phyloP scores from a whole-genome alignment of 2,888 invertebrate genomes.

The Tuta absoluta region DNA sequence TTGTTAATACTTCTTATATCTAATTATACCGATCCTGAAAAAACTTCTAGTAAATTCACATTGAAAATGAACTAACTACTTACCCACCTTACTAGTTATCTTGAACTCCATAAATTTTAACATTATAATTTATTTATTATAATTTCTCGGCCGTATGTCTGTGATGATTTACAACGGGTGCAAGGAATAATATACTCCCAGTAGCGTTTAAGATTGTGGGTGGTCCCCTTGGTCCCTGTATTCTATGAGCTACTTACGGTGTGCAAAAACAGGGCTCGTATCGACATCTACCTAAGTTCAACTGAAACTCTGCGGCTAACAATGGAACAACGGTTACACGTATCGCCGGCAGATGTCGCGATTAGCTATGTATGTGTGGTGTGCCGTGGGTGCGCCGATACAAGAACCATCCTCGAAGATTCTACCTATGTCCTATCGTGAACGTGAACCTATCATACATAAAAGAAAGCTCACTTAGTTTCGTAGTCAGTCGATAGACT shows the following conservation, averaged over 20 bases:
- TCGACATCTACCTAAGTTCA: conserved; percentile 4
- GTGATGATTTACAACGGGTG: neutral
- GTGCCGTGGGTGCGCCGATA: neutral
- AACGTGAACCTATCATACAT: too few relatives aligned
- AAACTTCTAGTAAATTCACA: too few relatives aligned
- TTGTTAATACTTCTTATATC: too few relatives aligned
- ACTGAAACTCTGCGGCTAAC: conserved; percentile 15
- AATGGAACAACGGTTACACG: neutral
- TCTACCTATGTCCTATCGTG: too few relatives aligned
- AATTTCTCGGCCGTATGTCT: neutral
- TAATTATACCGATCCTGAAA: too few relatives aligned
- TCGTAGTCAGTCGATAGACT: too few relatives aligned
- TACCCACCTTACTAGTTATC: neutral
- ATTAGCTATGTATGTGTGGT: neutral
- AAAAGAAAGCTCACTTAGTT: too few relatives aligned
- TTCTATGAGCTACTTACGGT: neutral
- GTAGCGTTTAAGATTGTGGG: neutral
- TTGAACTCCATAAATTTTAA: neutral
- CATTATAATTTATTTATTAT: neutral
- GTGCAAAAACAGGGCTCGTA: neutral
- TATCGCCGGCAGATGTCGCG: conserved; percentile 14
- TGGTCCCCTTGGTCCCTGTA: neutral
- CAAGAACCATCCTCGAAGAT: neutral
- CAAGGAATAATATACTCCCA: too few relatives aligned
- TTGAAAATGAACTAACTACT: too few relatives aligned